Evolutionary conservation across 2,797 vertebrate genomes (phyloP).

Genomic region (Pangasius krempfi): DNA sequence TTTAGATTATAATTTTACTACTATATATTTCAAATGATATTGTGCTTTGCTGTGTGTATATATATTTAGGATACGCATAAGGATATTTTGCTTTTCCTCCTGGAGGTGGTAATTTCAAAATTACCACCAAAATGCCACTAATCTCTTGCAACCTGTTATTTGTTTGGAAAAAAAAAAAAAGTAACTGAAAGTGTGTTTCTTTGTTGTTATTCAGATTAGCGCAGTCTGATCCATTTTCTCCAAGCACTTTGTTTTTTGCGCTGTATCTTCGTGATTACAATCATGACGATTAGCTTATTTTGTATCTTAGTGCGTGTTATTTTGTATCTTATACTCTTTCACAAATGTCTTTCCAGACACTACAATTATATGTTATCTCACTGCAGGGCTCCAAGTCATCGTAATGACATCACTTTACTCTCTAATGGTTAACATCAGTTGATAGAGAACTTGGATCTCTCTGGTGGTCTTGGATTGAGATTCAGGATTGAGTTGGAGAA

Average conservation of each 20-base stretch:
- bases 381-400: slow-evolving; percentile 35
- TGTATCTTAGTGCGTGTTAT: slow-evolving; percentile 35
- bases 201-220: background rate
- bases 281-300: slow-evolving; percentile 42
- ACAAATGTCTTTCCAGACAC: slow-evolving; percentile 24
- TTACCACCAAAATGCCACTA: background rate
- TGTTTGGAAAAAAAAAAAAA: background rate
- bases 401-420: slow-evolving; percentile 63
- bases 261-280: slow-evolving; percentile 33
- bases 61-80: background rate
- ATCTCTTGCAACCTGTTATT: background rate
- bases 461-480: slow-evolving; percentile 59
- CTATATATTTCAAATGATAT: background rate
- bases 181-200: background rate
- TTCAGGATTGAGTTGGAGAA: slow-evolving; percentile 64
- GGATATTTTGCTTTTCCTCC: background rate
- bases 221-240: slow-evolving; percentile 6
- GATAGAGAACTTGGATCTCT: slow-evolving; percentile 58
- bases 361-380: slow-evolving; percentile 37
- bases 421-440: slow-evolving; percentile 74
- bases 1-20: background rate
- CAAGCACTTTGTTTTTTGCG: slow-evolving; percentile 39
- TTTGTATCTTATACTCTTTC: slow-evolving; percentile 31
- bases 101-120: background rate
- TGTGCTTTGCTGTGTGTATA: background rate